Evolutionary conservation across 1,140 invertebrate species (phyloP), one percentile per base, ranked within the genome.

Genomic region (Cecropterus lyciades): DNA sequence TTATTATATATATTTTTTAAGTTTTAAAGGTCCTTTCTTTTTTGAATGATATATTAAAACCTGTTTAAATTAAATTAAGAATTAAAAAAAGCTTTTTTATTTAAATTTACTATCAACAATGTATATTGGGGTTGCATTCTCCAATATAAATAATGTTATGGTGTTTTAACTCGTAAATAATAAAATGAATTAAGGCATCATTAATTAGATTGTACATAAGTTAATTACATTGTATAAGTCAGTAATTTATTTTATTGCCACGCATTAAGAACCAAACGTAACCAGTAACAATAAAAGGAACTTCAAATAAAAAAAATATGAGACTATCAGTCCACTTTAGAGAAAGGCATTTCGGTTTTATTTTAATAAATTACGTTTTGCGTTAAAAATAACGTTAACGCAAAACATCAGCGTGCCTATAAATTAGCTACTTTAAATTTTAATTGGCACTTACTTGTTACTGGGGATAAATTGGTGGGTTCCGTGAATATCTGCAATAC

Each of bases 391-490:
- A 43, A 33, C 3, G 13, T 17, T 7, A 27, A 57, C 17, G n/a
- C 43, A 45, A 42, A 24, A 42, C 17, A 57, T 33, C 15, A 11
- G 11, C 9, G 0, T 49, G 10, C 4, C 17, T 1, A 24, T 51
- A 51, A 43, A 14, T 43, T 17, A 24, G n/a, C 20, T 24, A 14
- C 11, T 24, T 11, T 7, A 49, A 27, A 49, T 8, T 20, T 49
- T 24, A 49, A 49, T 24, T 49, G 16, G 7, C 42, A 59, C 56
- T 59, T 46, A 59, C 56, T 30, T 45, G 27, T 45, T 27, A 14
- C 8, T 5, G 10, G 14, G 13, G 20, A 33, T 46, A 59, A 15
- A 46, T 33, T 10, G 14, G 24, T 30, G 13, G 13, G 24, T 27
- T 59, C 20, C 20, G 24, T 15, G 13, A 59, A 46, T 11, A 59